Percentiles rank a stretch among this genome's conserved stretches.
Conservation (phyloP, 2,888 invertebrate species). For the Tachina fera region DNA sequence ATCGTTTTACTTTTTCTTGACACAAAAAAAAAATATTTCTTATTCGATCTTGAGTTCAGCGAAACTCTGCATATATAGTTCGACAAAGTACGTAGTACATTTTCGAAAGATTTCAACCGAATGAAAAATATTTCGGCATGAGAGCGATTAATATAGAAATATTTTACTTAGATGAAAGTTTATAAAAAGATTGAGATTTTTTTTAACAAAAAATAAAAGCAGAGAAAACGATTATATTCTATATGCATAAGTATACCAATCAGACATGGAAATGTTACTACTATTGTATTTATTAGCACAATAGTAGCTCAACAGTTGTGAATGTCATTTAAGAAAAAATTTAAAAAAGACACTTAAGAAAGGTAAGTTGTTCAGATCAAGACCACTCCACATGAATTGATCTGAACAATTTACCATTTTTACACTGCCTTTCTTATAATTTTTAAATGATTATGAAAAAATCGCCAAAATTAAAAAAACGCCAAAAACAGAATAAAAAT, state of each 20-base stretch:
- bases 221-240: constrained; percentile 16
- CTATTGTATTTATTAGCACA: neutral
- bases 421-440: too few relatives aligned
- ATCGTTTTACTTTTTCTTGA: constrained; percentile 36
- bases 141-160: constrained; percentile 59
- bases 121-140: constrained; percentile 60
- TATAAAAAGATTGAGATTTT: constrained; percentile 28
- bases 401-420: too few relatives aligned
- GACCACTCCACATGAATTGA: too few relatives aligned
- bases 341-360: too few relatives aligned
- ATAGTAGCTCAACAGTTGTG: neutral
- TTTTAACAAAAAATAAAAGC: neutral
- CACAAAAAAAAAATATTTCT: neutral
- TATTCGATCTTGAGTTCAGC: constrained; percentile 71
- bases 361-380: too few relatives aligned
- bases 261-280: neutral
- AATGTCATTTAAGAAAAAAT: too few relatives aligned
- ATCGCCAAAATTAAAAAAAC: too few relatives aligned
- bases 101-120: constrained; percentile 76
- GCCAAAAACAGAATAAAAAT: too few relatives aligned
- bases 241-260: neutral
- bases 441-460: too few relatives aligned
- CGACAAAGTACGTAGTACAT: constrained; percentile 77
- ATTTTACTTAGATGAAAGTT: constrained; percentile 13
- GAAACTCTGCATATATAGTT: constrained; percentile 66